A percentile compares a stretch with the other conserved stretches of the same genome.
Conservation (phyloP, 2,888 invertebrate species). For the Dryobotodes eremita region DNA sequence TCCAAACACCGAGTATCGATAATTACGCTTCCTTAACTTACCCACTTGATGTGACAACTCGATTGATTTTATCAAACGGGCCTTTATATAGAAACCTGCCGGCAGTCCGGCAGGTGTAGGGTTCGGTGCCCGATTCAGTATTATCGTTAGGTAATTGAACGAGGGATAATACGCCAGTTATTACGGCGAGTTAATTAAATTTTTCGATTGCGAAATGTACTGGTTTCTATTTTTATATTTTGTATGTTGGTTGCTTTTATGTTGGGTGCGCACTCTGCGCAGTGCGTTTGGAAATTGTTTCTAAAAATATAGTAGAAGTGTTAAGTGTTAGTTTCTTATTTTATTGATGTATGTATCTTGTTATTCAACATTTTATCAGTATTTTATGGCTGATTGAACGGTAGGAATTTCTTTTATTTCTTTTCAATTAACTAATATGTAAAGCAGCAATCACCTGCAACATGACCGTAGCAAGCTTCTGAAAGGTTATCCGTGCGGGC, state of each 20-base stretch:
- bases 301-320: not conserved
- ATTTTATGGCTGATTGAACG: not conserved
- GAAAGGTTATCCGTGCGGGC: not conserved
- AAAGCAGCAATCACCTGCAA: not conserved
- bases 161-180: slow-evolving; percentile 66
- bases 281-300: not conserved
- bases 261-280: not conserved
- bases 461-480: not conserved
- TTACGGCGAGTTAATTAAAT: slow-evolving; percentile 61
- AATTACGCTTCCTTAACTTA: slow-evolving; percentile 52
- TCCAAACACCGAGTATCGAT: slow-evolving; percentile 49
- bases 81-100: slow-evolving; percentile 64
- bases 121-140: slow-evolving; percentile 64
- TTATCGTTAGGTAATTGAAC: slow-evolving; percentile 71
- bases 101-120: slow-evolving; percentile 66
- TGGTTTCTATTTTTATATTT: slow-evolving; percentile 52
- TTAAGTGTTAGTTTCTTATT: slow-evolving; percentile 11
- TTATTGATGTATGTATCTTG: not conserved
- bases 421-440: no score
- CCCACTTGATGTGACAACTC: slow-evolving; percentile 61
- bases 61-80: slow-evolving; percentile 69
- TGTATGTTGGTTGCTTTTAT: slow-evolving; percentile 28
- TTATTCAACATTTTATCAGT: not conserved
- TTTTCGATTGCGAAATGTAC: slow-evolving; percentile 64
- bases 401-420: not conserved